These are phyloP conservation scores for Drosophila cracens DNA, from an alignment of 2,888 invertebrate genomes.

Conservation along the genomic window DNA sequence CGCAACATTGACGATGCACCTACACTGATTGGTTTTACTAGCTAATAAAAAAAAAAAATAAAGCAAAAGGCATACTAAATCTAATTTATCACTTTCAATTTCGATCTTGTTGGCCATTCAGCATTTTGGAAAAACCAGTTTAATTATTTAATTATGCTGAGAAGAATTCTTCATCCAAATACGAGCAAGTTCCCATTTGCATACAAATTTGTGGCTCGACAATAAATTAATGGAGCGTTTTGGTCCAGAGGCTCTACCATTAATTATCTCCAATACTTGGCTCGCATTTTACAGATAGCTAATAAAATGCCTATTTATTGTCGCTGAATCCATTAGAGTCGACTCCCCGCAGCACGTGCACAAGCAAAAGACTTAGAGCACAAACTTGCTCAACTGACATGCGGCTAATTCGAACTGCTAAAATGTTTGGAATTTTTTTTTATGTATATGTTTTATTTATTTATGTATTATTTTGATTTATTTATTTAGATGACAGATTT, in stretches of 20 bases:
- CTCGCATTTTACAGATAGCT: constrained; percentile 26
- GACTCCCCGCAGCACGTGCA: constrained; percentile 39
- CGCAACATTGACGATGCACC: constrained; percentile 27
- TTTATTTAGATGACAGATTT: constrained; percentile 33
- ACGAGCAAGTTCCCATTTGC: constrained; percentile 58
- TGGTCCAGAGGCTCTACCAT: constrained; percentile 5
- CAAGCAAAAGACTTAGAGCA: constrained; percentile 57
- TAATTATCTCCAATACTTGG: constrained; percentile 5
- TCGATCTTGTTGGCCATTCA: constrained; percentile 55
- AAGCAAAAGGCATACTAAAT: constrained; percentile 27
- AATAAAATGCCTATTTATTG: constrained; percentile 64
- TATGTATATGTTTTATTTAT: constrained; percentile 1
- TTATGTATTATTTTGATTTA: background rate
- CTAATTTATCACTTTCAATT: constrained; percentile 63
- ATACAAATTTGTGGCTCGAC: constrained; percentile 56
- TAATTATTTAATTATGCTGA: constrained; percentile 60
- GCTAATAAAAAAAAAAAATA: background rate
- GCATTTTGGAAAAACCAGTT: constrained; percentile 63
- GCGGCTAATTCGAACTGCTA: constrained; percentile 49
- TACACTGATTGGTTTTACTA: constrained; percentile 15
- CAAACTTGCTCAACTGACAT: constrained; percentile 52
- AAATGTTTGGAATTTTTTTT: constrained; percentile 26
- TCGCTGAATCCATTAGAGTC: constrained; percentile 20
- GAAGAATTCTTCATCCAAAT: constrained; percentile 59
- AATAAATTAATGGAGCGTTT: constrained; percentile 53